Evolutionary conservation across 1,140 invertebrate genomes (phyloP), one percentile per base, ranked within the genome.

Genomic region (Gerris buenoi): DNA sequence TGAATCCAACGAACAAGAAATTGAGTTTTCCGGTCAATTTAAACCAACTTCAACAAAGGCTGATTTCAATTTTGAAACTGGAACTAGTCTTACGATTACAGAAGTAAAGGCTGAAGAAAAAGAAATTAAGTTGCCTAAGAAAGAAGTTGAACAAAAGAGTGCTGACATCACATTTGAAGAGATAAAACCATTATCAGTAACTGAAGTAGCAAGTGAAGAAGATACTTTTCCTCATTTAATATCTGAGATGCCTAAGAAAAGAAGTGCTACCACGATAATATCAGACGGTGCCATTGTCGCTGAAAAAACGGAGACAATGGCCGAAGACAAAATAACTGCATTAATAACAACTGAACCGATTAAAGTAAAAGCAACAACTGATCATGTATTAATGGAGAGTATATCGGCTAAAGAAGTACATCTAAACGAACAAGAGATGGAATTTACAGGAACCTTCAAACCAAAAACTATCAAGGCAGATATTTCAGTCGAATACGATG

Each of bases 101-200:
- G 79, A 83, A 77, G 75, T 76, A 1, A 75, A 73, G 18, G 64
- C 76, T 10, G 74, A 77, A 29, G 73, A 73, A 67, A 78, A 74
- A 64, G 68, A 77, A 63, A 72, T 68, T 22, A 72, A 73, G 22
- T 75, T 80, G 23, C 67, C 76, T 58, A 68, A 64, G 1, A 69
- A 75, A 71, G 68, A 71, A 46, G 62, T 63, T 25, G 61, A 64
- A 29, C 25, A 64, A 15, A 68, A 65, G 67, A 71, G 63, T 27
- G 71, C 68, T 25, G 60, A 60, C n/a, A 68, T 83, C 29, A 71
- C 65, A 13, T 83, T 82, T 71, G 76, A 78, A 70, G 79, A 81
- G 76, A 77, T 75, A 56, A 73, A 80, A 73, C 71, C 79, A 68
- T 33, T 83, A 18, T 75, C 77, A 68, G 73, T 83, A 10, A 77